phyloP scores from a whole-genome alignment of 2,797 vertebrate genomes.

The Macropodus opercularis region DNA sequence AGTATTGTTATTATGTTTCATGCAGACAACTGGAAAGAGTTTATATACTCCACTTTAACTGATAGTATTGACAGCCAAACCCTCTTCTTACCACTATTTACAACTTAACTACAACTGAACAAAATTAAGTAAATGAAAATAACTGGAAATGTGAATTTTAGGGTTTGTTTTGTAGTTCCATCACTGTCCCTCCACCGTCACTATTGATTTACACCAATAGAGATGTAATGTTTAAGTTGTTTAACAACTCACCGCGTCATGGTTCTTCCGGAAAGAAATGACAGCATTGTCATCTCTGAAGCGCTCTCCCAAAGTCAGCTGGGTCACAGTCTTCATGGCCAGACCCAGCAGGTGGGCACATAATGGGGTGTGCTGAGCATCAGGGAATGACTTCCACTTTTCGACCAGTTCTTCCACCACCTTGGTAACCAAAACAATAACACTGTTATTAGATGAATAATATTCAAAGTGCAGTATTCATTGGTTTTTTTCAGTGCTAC shows the following conservation, averaged over 20 bases:
- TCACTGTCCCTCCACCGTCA: background rate
- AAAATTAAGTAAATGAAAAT: no score
- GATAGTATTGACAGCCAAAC: no score
- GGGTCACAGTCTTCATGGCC: slow-evolving; percentile 93
- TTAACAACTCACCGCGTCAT: slow-evolving; percentile 86
- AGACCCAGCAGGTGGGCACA: slow-evolving; percentile 92
- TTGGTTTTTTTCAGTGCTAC: background rate
- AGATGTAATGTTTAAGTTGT: background rate
- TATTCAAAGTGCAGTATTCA: background rate
- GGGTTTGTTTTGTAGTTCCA: no score
- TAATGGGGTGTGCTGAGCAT: slow-evolving; percentile 91
- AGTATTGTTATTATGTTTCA: no score
- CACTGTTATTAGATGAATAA: background rate
- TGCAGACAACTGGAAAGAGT: no score
- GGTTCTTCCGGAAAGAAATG: slow-evolving; percentile 91
- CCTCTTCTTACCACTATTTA: no score
- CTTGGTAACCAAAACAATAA: slow-evolving; percentile 64
- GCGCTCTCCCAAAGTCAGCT: slow-evolving; percentile 88
- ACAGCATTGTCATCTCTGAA: slow-evolving; percentile 89
- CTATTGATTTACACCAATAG: no score
- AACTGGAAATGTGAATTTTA: no score
- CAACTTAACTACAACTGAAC: no score
- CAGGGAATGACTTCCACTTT: slow-evolving; percentile 91
- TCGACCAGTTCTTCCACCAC: slow-evolving; percentile 90
- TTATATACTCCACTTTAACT: no score